These are phyloP conservation scores for Sinonovacula constricta DNA, from an alignment of 1,140 invertebrate species.

Conservation along the genomic window DNA sequence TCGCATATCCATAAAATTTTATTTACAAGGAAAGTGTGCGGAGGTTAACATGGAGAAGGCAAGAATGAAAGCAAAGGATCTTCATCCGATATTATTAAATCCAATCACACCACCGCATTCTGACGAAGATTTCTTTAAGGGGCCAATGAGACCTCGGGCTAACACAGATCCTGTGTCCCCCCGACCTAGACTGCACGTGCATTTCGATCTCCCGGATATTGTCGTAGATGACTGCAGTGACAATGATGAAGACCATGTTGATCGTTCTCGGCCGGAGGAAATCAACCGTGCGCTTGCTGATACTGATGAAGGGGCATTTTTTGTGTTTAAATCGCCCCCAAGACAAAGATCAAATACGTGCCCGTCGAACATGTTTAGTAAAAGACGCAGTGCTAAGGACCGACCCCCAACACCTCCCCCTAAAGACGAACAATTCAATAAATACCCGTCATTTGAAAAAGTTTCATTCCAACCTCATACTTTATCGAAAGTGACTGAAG, in stretches of 20 bases:
- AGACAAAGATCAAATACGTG: conserved; percentile 46
- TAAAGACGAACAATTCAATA: conserved; percentile 3
- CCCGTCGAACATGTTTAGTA: conserved; percentile 42
- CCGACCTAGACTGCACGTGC: conserved; percentile 20
- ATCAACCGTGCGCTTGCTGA: conserved; percentile 39
- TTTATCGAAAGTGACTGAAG: conserved; percentile 21
- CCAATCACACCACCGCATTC: neutral
- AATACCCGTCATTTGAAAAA: conserved; percentile 43
- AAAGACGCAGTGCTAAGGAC: neutral
- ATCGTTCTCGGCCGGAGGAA: conserved; percentile 27
- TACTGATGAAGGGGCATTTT: conserved; percentile 44
- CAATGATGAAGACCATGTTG: conserved; percentile 31
- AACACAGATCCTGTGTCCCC: conserved; percentile 42
- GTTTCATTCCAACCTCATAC: conserved; percentile 38
- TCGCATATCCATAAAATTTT: neutral
- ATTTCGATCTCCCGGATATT: conserved; percentile 45
- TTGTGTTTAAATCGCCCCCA: conserved; percentile 49
- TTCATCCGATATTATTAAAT: conserved; percentile 35
- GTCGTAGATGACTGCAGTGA: conserved; percentile 47
- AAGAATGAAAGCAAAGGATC: neutral
- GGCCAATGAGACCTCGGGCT: conserved; percentile 21
- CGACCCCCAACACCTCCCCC: conserved; percentile 33
- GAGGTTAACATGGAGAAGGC: neutral
- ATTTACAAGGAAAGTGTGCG: neutral
- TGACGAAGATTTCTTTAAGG: conserved; percentile 33